Percentiles rank a stretch among this genome's conserved stretches.
Evolutionary conservation across 23 tunicate genomes (phyloP).

Genomic region (Halocynthia roretzi): DNA sequence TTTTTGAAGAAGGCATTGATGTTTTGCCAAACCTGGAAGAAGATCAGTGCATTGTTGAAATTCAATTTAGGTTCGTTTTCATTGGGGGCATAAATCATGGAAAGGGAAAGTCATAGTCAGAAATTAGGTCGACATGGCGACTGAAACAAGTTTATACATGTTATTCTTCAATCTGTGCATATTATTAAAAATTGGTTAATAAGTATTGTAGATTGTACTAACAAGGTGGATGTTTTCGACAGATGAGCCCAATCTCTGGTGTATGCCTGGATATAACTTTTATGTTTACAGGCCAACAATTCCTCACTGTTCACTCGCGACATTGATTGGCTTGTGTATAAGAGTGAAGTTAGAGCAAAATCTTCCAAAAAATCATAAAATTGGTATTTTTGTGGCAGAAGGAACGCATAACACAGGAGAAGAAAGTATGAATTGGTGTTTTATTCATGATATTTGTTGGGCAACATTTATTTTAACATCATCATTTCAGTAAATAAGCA

Average conservation of each 20-base stretch:
- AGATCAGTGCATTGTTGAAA: constrained; percentile 39
- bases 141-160: no score
- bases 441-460: background rate
- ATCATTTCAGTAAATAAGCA: constrained; percentile 78
- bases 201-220: no score
- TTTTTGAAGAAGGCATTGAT: constrained; percentile 76
- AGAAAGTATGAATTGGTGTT: constrained; percentile 34
- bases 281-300: constrained; percentile 61
- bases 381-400: constrained; percentile 51
- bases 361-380: constrained; percentile 68
- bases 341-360: constrained; percentile 70
- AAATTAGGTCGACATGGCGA: no score
- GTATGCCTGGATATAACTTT: no score
- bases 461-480: background rate
- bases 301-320: constrained; percentile 94
- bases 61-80: constrained; percentile 43
- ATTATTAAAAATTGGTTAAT: no score
- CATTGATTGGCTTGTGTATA: constrained; percentile 83
- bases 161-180: no score
- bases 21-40: constrained; percentile 21
- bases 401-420: constrained; percentile 87
- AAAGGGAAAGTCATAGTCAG: no score
- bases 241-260: no score
- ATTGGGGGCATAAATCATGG: background rate
- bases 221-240: no score